phyloP scores from a whole-genome alignment of 2,797 vertebrate species.

The Pipistrellus pygmaeus region DNA sequence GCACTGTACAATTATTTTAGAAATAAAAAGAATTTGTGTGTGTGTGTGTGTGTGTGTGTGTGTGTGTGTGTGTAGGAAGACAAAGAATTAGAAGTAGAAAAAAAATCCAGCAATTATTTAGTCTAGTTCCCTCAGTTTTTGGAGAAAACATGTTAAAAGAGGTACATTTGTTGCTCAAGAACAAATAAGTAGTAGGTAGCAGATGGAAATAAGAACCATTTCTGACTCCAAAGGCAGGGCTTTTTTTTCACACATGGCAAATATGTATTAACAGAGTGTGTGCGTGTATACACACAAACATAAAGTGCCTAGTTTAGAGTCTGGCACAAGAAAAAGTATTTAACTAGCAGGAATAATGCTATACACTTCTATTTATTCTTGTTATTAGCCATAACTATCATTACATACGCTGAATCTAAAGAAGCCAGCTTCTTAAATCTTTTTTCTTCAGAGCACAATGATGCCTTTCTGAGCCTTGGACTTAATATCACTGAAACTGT shows the following conservation, averaged over 20 bases:
- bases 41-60: not conserved
- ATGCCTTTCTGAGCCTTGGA: not conserved
- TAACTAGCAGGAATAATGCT: not conserved
- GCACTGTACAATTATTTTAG: not conserved
- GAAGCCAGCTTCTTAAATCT: not conserved
- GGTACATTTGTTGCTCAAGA: not conserved
- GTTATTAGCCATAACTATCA: not conserved
- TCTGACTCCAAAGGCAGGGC: not conserved
- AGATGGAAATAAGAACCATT: not conserved
- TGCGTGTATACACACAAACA: rapidly evolving
- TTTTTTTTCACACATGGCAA: not conserved
- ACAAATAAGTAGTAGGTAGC: not conserved
- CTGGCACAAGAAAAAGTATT: not conserved
- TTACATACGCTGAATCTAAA: not conserved
- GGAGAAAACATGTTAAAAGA: conserved; percentile 20
- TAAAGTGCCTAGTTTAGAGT: not conserved
- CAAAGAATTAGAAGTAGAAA: not conserved
- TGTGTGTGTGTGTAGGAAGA: not conserved
- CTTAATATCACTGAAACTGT: conserved; percentile 10
- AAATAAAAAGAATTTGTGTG: not conserved
- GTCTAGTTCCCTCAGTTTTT: not conserved
- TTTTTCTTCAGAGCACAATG: not conserved
- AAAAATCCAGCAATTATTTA: not conserved
- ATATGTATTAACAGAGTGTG: not conserved
- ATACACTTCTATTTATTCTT: conserved; percentile 28